Base-by-base conservation (phyloP, 1,140 invertebrate species). In the Drosophila equinoxialis region DNA sequence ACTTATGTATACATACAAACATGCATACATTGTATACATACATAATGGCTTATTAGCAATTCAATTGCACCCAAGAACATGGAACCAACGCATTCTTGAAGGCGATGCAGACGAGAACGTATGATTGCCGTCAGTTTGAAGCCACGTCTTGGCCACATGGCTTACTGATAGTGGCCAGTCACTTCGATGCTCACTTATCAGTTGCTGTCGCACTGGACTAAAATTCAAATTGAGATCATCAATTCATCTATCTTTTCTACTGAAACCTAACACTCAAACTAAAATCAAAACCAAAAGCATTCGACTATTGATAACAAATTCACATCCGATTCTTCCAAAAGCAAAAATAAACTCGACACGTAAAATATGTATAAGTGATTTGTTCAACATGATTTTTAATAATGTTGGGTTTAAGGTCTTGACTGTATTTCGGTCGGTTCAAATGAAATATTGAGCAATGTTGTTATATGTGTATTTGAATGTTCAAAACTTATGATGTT, bases 351-450 rank as follows among this genome's bases (percentile, higher is more conserved):
- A 64, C 14, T 41, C 35, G 48, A 23, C 45, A 66, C 71, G 55
- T 74, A 67, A 62, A 81, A 65, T 68, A 77, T 84, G 81, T 89
- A 71, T 64, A 68, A 91, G 89, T 89, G 76, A 90, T 91, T 90
- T 91, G 90, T 91, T 90, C 80, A 91, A 91, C 90, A 91, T 89
- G 90, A 77, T 78, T 79, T 82, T 89, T 74, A 74, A 87, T 90
- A 77, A 82, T 82, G 8, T 90, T 81, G 65, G 77, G 90, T 85
- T 91, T 86, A 91, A 91, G 90, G 90, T 76, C 79, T 76, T 55
- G 63, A 11, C 35, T 58, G 42, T 37, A 68, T 65, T 66, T 69
- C 71, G 51, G 35, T 5, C 57, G 35, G 81, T 69, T 85, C 69
- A 74, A 39, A 13, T 67, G 57, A 54, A 67, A 26, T 30, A 42